phyloP scores from a whole-genome alignment of 2,113 vertebrate species.

The Syrrhaptes paradoxus region DNA sequence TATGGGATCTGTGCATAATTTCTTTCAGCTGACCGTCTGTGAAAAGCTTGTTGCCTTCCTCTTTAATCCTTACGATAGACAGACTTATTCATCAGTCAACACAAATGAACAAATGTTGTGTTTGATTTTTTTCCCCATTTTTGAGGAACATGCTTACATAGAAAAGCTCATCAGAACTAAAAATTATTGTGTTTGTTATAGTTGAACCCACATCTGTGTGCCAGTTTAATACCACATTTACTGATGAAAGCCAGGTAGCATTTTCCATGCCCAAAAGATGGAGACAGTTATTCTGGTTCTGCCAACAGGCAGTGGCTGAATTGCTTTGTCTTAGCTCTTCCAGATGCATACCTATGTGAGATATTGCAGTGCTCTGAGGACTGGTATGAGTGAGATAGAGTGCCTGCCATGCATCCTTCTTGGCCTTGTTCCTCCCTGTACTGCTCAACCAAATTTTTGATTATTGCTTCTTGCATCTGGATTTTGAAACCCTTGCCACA shows the following conservation, averaged over 20 bases:
- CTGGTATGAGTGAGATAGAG: background rate
- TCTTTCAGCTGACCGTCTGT: background rate
- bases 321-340: background rate
- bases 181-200: background rate
- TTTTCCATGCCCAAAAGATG: background rate
- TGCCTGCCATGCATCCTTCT: background rate
- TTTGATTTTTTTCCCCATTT: background rate
- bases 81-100: background rate
- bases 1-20: background rate
- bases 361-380: background rate
- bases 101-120: background rate
- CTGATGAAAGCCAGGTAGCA: background rate
- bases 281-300: background rate
- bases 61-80: background rate
- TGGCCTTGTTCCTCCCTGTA: background rate
- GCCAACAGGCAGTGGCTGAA: background rate
- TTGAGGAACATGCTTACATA: background rate
- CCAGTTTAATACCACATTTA: background rate
- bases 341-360: rapidly evolving
- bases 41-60: background rate
- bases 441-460: background rate
- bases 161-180: background rate
- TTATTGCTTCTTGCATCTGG: background rate
- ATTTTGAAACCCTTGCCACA: background rate
- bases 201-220: rapidly evolving